Evolutionary conservation across 2,797 vertebrate genomes (phyloP), one percentile per base, ranked within the genome.

Genomic region (Thamnophis elegans): DNA sequence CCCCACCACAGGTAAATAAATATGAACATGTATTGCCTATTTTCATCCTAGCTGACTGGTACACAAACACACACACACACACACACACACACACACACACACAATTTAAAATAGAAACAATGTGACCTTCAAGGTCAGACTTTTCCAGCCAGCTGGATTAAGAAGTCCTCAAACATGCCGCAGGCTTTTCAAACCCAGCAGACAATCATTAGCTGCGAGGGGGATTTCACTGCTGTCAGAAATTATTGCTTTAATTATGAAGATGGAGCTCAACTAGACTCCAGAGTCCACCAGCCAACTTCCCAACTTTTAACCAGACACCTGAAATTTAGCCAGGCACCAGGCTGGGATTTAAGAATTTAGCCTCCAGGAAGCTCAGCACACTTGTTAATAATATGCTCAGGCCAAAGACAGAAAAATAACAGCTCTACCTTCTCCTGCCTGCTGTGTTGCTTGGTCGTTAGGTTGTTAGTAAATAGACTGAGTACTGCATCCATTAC

Each of bases 121-220:
- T 95, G 95, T 96, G 97, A 97, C 96, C 96, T 86, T 62, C 78
- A 85, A 47, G 97, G 96, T 96, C 96, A 97, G 96, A 94, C 95
- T 93, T 96, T 96, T 96, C 96, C 95, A 95, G 95, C 95, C 97
- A 96, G 95, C 96, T 96, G 96, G 96, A 97, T 96, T 95, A 96
- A 95, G 73, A 96, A 96, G 95, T 96, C 95, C 94, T 95, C 93
- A 95, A 95, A 94, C 93, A 95, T 96, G 96, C 97, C 96, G 95
- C 91, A 94, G 87, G 96, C 96, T 94, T 95, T 58, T 95, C 94
- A 95, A 87, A 94, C 97, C 96, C 94, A 96, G 95, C 95, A 96
- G 96, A 95, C 96, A 96, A 95, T 96, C 94, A 97, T 97, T 96
- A 97, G 94, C 95, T 95, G 95, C 96, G 93, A 82, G 25, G 94